Evolutionary conservation across 1,140 invertebrate genomes (phyloP), one percentile per base, ranked within the genome.

Genomic region (Pogonognathellus flavescens): DNA sequence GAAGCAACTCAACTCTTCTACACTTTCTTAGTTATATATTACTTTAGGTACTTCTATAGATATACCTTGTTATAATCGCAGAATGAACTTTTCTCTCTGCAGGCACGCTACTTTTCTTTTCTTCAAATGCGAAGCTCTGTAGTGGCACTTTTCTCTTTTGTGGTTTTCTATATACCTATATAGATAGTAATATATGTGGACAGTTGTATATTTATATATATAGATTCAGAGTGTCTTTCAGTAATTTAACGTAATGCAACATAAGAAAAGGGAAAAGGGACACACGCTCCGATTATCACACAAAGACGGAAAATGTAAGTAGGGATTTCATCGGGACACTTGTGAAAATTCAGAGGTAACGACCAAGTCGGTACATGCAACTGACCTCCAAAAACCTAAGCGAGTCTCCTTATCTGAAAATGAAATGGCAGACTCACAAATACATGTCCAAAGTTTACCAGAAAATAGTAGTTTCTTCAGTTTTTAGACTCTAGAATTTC

Each of bases 1-100:
- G 70, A 76, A 76, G 22, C 25, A n/a, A n/a, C 70, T 76, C 31
- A 50, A 50, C 70, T 76, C 70, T 76, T 76, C n/a, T 76, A 76
- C 31, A 41, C 70, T 76, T 76, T 76, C 70, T 76, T 76, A 41
- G 25, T 76, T n/a, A 14, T 57, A 13, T 57, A 14, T 9, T 57
- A 14, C n/a, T n/a, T 57, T 2, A 2, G 3, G 2, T n/a, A 14
- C 53, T 57, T 57, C 53, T 57, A n/a, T 57, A 14, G 2, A 76
- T n/a, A n/a, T n/a, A n/a, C n/a, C n/a, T n/a, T n/a, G 70, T 49
- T 49, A 50, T 76, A 76, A 76, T 76, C 70, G 70, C 11, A 50
- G 31, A 70, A 41, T 70, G 22, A 10, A 70, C 7, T 41, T 41
- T 18, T 76, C 22, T 13, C 49, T 41, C 31, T 41, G 31, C 31